A percentile compares a stretch with the other conserved stretches of the same genome.
Conservation (phyloP, 1,140 invertebrate genomes). For the Pteromalus puparum region DNA sequence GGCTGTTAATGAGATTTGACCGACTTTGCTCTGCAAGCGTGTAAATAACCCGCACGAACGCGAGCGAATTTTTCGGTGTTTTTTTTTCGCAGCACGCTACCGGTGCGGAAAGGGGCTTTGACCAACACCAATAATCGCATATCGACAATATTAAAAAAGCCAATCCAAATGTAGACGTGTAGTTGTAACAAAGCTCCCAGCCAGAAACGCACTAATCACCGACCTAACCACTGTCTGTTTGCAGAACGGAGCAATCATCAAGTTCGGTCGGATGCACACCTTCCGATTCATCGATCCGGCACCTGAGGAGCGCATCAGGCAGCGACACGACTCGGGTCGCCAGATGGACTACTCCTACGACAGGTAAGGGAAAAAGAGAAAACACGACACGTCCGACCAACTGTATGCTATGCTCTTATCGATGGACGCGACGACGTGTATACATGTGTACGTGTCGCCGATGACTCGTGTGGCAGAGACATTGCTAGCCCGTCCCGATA, state of each 20-base stretch:
- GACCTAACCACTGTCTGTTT: conserved; percentile 57
- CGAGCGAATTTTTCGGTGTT: not conserved
- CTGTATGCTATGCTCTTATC: not conserved
- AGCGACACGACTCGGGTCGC: conserved; percentile 82
- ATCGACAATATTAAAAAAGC: too few species aligned
- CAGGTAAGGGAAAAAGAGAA: conserved; percentile 76
- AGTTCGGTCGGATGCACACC: conserved; percentile 93
- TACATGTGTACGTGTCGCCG: too few species aligned
- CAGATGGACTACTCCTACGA: conserved; percentile 83
- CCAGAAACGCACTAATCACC: not conserved
- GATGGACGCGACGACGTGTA: not conserved
- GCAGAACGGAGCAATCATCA: conserved; percentile 89
- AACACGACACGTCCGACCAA: too few species aligned
- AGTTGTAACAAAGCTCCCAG: too few species aligned
- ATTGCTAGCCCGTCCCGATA: not conserved
- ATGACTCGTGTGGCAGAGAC: too few species aligned
- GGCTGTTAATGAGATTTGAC: conserved; percentile 1
- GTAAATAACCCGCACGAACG: not conserved
- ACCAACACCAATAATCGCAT: too few species aligned
- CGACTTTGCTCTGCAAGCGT: not conserved
- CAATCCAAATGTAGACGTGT: too few species aligned
- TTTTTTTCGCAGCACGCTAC: too few species aligned
- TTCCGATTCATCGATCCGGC: conserved; percentile 95
- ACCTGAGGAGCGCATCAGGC: conserved; percentile 87
- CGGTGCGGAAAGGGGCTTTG: too few species aligned